These are phyloP conservation scores for Calidris pygmaea DNA, from an alignment of 2,113 vertebrate genomes.

Conservation along the genomic window DNA sequence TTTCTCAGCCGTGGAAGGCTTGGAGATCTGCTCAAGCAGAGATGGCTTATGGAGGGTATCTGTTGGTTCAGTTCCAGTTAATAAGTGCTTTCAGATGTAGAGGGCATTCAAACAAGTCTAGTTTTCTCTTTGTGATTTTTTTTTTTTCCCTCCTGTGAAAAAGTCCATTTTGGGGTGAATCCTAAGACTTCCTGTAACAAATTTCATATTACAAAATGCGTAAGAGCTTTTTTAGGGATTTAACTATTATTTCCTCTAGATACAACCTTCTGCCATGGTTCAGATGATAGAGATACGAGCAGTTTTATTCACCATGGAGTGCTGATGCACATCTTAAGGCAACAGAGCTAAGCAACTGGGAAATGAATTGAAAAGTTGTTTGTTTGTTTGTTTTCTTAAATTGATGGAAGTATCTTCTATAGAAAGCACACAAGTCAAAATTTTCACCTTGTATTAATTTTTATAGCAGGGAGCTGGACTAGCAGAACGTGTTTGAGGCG, in stretches of 20 bases:
- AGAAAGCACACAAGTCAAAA: neutral
- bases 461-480: neutral
- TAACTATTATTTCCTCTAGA: neutral
- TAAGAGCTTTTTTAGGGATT: neutral
- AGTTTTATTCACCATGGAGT: neutral
- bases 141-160: neutral
- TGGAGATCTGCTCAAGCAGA: neutral
- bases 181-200: neutral
- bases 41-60: neutral
- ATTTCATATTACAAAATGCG: neutral
- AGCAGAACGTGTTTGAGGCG: neutral
- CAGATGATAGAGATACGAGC: neutral
- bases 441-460: neutral
- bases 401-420: neutral
- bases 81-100: neutral
- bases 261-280: neutral
- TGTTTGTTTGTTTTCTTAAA: rapidly evolving
- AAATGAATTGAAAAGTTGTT: neutral
- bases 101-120: neutral
- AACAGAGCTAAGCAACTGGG: neutral
- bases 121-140: neutral
- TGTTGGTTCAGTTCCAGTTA: neutral
- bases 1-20: neutral
- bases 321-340: neutral
- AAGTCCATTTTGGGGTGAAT: neutral